Conservation (phyloP, 2,888 invertebrate species). For the Pinctada fucata region DNA sequence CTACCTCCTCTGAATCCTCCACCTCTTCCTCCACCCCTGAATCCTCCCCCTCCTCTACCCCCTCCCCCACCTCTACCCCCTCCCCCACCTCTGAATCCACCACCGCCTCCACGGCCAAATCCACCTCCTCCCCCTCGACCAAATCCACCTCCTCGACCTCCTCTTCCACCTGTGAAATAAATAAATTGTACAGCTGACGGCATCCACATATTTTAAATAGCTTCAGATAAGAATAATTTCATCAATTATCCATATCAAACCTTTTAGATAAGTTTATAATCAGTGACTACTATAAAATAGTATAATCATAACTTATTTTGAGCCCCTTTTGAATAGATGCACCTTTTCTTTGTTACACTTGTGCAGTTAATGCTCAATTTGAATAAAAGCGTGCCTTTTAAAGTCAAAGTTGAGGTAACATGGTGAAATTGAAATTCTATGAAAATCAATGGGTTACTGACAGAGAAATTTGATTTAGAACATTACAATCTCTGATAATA, state of each 20-base stretch:
- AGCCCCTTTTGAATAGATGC: too few relatives aligned
- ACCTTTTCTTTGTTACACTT: too few relatives aligned
- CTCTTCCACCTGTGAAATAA: conserved; percentile 43
- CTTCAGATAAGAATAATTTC: neutral
- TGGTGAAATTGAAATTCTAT: too few relatives aligned
- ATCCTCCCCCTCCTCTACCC: conserved; percentile 35
- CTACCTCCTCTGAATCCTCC: conserved; percentile 26
- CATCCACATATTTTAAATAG: neutral
- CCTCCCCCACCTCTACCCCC: conserved; percentile 59
- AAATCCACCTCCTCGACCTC: conserved; percentile 58
- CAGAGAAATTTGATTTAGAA: too few relatives aligned
- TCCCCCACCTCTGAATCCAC: conserved; percentile 58
- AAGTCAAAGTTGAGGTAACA: too few relatives aligned
- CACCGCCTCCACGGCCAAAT: conserved; percentile 47
- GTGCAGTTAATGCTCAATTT: too few relatives aligned
- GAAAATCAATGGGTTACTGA: too few relatives aligned
- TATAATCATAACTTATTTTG: neutral
- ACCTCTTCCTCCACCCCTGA: conserved; percentile 28
- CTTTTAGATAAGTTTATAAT: neutral
- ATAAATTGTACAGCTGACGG: neutral
- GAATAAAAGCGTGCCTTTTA: too few relatives aligned
- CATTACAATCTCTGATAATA: too few relatives aligned
- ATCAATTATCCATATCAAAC: neutral
- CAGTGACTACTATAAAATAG: neutral
- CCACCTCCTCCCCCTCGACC: conserved; percentile 53